Evolutionary conservation across 2,797 vertebrate species (phyloP), one percentile per base, ranked within the genome.

Genomic region (Pipistrellus pipistrellus): DNA sequence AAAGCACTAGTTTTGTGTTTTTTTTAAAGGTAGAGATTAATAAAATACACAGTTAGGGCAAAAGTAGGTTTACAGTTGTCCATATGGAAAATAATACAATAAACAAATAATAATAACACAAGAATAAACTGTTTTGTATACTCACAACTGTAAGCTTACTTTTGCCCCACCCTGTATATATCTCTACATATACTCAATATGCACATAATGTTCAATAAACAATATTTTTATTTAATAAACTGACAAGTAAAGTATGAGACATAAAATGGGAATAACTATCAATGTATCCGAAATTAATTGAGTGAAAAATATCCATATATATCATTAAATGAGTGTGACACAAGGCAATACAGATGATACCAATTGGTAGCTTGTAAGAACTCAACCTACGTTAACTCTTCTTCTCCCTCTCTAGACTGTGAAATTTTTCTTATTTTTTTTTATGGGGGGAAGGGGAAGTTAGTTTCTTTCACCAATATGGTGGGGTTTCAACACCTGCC

Each of bases 271-370:
- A 86, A 69, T 77, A 53, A 80, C 41, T 62, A 53, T 46, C 82
- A 81, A 66, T 55, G 17, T 53, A 68, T 69, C 69, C 38, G 77
- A 84, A 84, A 80, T 66, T 62, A 91, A 69, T 78, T 27, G 25
- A 57, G n/a, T 82, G 27, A 82, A 46, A 81, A 46, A 62, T 44
- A 81, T 27, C 6, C 17, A 80, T 84, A 14, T 4, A 21, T 35
- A 17, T 46, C 4, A 57, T 13, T 80, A 18, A 57, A 5, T 69
- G 27, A 46, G 8, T 18, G 25, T 88, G 53, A 76, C 78, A 51
- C 57, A 77, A 32, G 12, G 10, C 76, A 12, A 13, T 32, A 62
- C 5, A 76, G 27, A 57, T 51, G 30, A 62, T 78, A 14, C 1
- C 25, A 53, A 8, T 38, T 86, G 62, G 10, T 53, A 77, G 76